Base-by-base conservation (phyloP, 2,888 invertebrate genomes). In the Itoplectis maculator region DNA sequence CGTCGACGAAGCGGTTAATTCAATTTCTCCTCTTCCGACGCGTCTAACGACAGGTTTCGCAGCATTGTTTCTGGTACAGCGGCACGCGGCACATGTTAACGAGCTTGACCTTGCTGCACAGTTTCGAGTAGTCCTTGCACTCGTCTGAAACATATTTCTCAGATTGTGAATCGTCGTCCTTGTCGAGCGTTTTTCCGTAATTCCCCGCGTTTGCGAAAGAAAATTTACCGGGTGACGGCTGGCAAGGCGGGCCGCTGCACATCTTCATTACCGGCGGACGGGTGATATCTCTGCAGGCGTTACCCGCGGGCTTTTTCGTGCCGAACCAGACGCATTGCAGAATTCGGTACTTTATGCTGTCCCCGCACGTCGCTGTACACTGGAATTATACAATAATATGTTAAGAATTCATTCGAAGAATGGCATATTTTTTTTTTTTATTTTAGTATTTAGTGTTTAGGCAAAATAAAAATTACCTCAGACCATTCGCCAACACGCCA, bases 401-500 rank as follows among this genome's bases (percentile, higher is more conserved):
- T n/a, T n/a, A n/a, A n/a, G n/a, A n/a, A n/a, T n/a, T n/a, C n/a
- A n/a, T n/a, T n/a, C n/a, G n/a, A n/a, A n/a, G n/a, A n/a, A n/a
- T n/a, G n/a, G n/a, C n/a, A n/a, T n/a, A n/a, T n/a, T n/a, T 20
- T 7, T 18, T 8, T 54, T 54, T 23, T 54, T 0, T 8, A 45
- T 1, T 54, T 54, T 0, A 7, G 54, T 0, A 7, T 11, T 54
- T 7, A 23, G n/a, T 9, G 23, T 11, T 23, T 13, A 20, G 20
- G 11, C 13, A 0, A 0, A 29, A 29, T 5, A 29, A 37, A 15
- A 61, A 40, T 93, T 93, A 98, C 98, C 95, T 97, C 96, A 51
- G 98, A 98, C 99, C 99, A 99, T 78, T 97, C 95, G 8, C 98
- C 97, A 4, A 97, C 96, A 82, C 96, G 95, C 99, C 99, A 99